A percentile compares a stretch with the other conserved stretches of the same genome.
phyloP scores from a whole-genome alignment of 2,113 vertebrate species.

The Rhinolophus sinicus region DNA sequence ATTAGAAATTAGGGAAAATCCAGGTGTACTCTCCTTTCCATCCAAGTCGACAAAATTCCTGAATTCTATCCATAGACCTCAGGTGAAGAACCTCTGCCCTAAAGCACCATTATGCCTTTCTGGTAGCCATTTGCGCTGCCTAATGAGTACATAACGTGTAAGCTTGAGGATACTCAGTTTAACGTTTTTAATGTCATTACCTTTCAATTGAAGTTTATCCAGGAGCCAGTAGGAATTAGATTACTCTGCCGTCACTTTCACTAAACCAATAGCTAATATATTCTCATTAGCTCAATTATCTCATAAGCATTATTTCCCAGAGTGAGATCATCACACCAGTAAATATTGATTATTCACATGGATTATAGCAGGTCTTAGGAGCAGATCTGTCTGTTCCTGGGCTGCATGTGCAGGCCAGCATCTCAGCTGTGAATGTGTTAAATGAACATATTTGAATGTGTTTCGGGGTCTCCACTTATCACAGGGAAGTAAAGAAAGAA shows the following conservation, averaged over 20 bases:
- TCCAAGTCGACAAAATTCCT: slow-evolving; percentile 30
- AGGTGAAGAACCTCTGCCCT: background rate
- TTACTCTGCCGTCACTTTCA: slow-evolving; percentile 53
- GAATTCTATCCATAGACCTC: background rate
- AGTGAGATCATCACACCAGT: slow-evolving; percentile 7
- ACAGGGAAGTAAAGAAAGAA: background rate
- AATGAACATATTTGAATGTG: background rate
- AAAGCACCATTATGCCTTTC: background rate
- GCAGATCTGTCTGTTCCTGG: background rate
- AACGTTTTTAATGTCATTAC: slow-evolving; percentile 58
- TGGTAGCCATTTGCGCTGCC: background rate
- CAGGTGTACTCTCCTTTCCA: background rate
- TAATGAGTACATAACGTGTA: background rate
- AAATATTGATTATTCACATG: slow-evolving; percentile 21
- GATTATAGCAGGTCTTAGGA: slow-evolving; percentile 23
- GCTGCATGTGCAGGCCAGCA: background rate
- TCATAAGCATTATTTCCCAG: slow-evolving; percentile 53
- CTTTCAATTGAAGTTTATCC: slow-evolving; percentile 52
- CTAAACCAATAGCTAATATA: slow-evolving; percentile 65
- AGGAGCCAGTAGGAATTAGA: slow-evolving; percentile 60
- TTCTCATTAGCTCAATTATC: slow-evolving; percentile 69
- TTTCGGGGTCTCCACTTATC: background rate
- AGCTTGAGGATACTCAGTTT: slow-evolving; percentile 12
- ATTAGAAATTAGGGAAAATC: slow-evolving; percentile 3
- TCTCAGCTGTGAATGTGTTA: background rate